Evolutionary conservation across 2,888 invertebrate species (phyloP), one percentile per base, ranked within the genome.

Genomic region (Drosophila birchii): DNA sequence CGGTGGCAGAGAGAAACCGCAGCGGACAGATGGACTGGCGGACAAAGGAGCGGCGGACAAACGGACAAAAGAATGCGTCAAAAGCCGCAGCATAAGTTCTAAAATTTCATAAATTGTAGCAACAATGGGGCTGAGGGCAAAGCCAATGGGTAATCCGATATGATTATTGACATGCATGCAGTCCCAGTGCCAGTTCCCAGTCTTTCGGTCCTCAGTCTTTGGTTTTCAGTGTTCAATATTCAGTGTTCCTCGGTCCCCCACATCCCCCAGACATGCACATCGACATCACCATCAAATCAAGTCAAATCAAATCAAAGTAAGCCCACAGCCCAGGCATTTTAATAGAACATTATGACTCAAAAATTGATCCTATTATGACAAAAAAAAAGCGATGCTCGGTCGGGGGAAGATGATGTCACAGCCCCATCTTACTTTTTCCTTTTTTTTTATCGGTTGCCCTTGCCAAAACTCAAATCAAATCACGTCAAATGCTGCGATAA

Each of bases 91-190:
- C 77, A 88, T 76, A 88, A 78, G 76, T 86, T 86, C 86, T 86
- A 86, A 86, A 84, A 86, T 86, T 86, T 86, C 86, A 86, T 83
- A 86, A 88, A 86, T 86, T 87, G 79, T 86, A 81, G 86, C 82
- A 84, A 86, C 86, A 86, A 87, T 86, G 83, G 83, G 73, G 57
- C 72, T 55, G 58, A 73, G 64, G 64, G 78, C 87, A 87, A 82
- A 85, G 86, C 81, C 84, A 86, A 69, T 84, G 81, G 68, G 86
- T 84, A 87, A 87, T 87, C 81, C 78, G 86, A 86, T 88, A 79
- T 86, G 84, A 84, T 84, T 84, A 84, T 86, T 88, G 84, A 88
- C 86, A 80, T 79, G 88, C 88, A 83, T 80, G 84, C 81, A 70
- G 57, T 58, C 54, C 53, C 73, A 41, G 61, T 57, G 23, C 63